These are phyloP conservation scores for Sitta europaea DNA, from an alignment of 2,113 vertebrate species.

Conservation along the genomic window DNA sequence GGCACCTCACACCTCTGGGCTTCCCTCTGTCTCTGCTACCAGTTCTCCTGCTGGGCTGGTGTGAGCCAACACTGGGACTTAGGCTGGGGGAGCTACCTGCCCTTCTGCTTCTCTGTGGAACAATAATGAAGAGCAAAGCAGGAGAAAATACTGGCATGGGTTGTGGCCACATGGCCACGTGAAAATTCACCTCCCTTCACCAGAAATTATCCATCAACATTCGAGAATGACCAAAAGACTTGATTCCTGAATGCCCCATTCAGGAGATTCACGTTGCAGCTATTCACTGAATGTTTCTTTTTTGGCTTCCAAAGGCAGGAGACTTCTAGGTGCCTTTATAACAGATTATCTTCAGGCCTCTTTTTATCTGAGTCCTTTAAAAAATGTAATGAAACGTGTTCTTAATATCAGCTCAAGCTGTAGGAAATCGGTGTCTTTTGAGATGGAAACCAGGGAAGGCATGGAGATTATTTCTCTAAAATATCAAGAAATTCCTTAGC, in stretches of 20 bases:
- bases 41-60: neutral
- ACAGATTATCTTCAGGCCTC: neutral
- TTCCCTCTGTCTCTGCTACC: neutral
- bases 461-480: neutral
- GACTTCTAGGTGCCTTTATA: neutral
- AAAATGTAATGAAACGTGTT: neutral
- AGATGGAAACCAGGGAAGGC: neutral
- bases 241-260: neutral
- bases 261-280: neutral
- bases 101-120: neutral
- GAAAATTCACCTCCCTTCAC: neutral
- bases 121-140: neutral
- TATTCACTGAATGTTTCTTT: neutral
- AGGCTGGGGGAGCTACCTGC: neutral
- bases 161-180: neutral
- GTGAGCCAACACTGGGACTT: neutral
- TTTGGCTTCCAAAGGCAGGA: neutral
- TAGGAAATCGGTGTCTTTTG: neutral
- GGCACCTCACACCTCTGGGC: accelerated
- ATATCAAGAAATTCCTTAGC: neutral
- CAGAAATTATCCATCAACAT: neutral
- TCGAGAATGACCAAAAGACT: neutral
- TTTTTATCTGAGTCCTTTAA: neutral
- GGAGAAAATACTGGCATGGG: neutral
- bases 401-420: neutral